phyloP scores from a whole-genome alignment of 2,113 vertebrate species.

The Embiotoca jacksoni region DNA sequence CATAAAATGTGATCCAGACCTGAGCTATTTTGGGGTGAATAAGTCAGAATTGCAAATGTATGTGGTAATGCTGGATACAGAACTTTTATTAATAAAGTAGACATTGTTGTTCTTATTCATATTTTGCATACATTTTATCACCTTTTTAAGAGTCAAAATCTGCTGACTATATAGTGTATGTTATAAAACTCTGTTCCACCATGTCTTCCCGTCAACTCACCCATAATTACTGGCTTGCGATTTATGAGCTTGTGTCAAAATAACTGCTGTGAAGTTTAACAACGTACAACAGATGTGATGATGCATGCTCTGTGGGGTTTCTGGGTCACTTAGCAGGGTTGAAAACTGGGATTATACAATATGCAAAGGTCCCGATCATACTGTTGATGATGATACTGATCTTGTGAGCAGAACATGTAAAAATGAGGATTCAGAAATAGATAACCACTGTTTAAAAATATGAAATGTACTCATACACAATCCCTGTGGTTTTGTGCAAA shows the following conservation, averaged over 20 bases:
- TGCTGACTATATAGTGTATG: conserved; percentile 3
- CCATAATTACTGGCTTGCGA: conserved; percentile 29
- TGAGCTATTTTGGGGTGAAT: conserved; percentile 1
- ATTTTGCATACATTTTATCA: conserved; percentile 1
- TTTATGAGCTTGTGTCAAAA: conserved; percentile 19
- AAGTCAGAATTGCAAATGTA: not conserved
- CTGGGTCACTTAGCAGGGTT: not conserved
- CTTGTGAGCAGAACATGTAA: too few species aligned
- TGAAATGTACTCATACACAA: too few species aligned
- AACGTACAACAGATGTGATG: conserved; percentile 59
- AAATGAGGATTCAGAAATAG: too few species aligned
- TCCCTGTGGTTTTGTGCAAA: not conserved
- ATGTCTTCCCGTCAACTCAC: conserved; percentile 30
- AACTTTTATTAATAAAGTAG: not conserved
- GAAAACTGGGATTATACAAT: conserved; percentile 6
- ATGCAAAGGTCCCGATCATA: not conserved
- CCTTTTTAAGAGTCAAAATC: conserved; percentile 5
- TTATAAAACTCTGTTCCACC: conserved; percentile 25
- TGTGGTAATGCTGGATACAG: not conserved
- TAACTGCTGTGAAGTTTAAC: conserved; percentile 40
- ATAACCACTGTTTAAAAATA: too few species aligned
- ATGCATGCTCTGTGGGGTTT: conserved; percentile 16
- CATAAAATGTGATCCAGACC: conserved; percentile 37
- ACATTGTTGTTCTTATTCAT: not conserved
- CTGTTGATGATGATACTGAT: too few species aligned